These are phyloP conservation scores for Aphis gossypii DNA, from an alignment of 1,140 invertebrate genomes.

Conservation along the genomic window DNA sequence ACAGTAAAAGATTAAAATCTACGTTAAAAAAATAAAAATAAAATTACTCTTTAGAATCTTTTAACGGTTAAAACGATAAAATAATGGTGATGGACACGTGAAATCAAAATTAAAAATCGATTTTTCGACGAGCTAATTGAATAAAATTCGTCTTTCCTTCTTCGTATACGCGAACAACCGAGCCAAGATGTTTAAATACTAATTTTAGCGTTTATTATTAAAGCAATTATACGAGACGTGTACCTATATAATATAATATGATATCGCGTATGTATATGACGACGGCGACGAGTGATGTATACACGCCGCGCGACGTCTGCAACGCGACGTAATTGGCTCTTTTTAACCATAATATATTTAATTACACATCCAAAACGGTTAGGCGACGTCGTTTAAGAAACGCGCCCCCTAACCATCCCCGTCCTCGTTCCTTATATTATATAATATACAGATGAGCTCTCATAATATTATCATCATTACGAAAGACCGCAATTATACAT, in stretches of 20 bases:
- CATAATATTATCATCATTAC: not conserved
- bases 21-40: not conserved
- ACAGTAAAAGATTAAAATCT: not conserved
- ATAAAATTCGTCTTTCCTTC: not conserved
- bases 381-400: slow-evolving; percentile 19
- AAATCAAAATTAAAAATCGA: not conserved
- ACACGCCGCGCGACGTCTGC: not conserved
- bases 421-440: not conserved
- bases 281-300: not conserved
- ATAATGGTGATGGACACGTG: not conserved
- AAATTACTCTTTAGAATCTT: not conserved
- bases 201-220: slow-evolving; percentile 22
- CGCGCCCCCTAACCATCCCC: not conserved
- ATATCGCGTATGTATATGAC: not conserved
- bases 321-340: not conserved
- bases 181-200: not conserved
- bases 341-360: slow-evolving; percentile 1
- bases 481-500: not conserved
- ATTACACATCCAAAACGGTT: slow-evolving; percentile 28
- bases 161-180: not conserved
- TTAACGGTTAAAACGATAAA: not conserved
- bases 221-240: slow-evolving; percentile 6
- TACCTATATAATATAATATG: not conserved
- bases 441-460: not conserved
- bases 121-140: not conserved